Conservation (phyloP, 1,140 invertebrate genomes). For the Trichonephila inaurata region DNA sequence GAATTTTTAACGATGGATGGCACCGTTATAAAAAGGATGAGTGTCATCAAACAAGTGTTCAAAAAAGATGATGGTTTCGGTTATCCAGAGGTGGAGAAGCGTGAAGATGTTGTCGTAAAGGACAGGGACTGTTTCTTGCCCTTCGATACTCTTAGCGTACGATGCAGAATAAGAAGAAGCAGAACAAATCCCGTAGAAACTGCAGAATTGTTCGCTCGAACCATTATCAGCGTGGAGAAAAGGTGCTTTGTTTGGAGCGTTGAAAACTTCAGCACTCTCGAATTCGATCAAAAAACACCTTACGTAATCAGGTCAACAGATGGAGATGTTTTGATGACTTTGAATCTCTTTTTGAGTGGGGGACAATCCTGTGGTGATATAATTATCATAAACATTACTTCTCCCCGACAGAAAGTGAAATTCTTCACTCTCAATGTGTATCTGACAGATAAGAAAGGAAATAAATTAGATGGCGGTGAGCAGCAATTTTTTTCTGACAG, state of each 20-base stretch:
- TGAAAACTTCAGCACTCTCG: neutral
- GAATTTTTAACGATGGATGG: neutral
- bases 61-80: neutral
- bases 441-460: too few relatives aligned
- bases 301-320: neutral
- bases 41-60: neutral
- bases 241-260: neutral
- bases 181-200: neutral
- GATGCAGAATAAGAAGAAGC: neutral
- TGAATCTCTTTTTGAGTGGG: neutral
- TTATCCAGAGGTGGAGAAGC: neutral
- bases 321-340: neutral
- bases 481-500: too few relatives aligned
- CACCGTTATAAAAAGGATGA: neutral
- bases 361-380: too few relatives aligned
- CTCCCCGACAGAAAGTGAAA: too few relatives aligned
- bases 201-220: neutral
- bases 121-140: neutral
- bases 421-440: too few relatives aligned
- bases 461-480: too few relatives aligned
- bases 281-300: neutral
- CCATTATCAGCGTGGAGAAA: neutral
- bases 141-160: neutral
- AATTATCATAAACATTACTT: too few relatives aligned
- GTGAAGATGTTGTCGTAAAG: neutral